These are phyloP conservation scores for Abscondita cerata DNA, from an alignment of 2,888 invertebrate species.

Conservation along the genomic window DNA sequence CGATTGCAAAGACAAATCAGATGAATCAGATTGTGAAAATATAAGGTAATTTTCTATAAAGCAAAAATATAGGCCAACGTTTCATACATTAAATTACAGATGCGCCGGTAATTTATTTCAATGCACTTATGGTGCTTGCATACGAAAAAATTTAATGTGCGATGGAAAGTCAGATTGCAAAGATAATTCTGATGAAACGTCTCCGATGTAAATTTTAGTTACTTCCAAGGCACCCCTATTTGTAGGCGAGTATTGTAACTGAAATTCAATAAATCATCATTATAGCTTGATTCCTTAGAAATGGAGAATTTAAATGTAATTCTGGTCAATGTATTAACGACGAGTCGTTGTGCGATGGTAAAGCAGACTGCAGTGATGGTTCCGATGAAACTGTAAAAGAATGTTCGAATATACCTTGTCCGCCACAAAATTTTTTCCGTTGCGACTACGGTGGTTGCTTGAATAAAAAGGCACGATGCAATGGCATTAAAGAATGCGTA, in stretches of 20 bases:
- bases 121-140: slow-evolving; percentile 63
- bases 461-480: slow-evolving; percentile 61
- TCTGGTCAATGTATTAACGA: slow-evolving; percentile 55
- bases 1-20: slow-evolving; percentile 56
- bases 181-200: slow-evolving; percentile 60
- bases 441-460: slow-evolving; percentile 53
- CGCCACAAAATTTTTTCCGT: slow-evolving; percentile 39
- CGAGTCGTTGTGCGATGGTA: slow-evolving; percentile 58
- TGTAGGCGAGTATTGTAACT: slow-evolving; percentile 38
- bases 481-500: slow-evolving; percentile 59
- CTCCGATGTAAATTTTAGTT: slow-evolving; percentile 26
- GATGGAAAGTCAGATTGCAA: slow-evolving; percentile 58
- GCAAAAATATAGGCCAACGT: too few relatives aligned
- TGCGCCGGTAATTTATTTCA: slow-evolving; percentile 60
- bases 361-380: slow-evolving; percentile 56
- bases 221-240: slow-evolving; percentile 10
- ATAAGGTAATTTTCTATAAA: slow-evolving; percentile 27
- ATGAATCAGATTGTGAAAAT: slow-evolving; percentile 23
- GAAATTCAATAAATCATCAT: neutral
- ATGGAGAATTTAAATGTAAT: slow-evolving; percentile 39
- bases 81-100: too few relatives aligned
- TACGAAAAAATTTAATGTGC: slow-evolving; percentile 54
- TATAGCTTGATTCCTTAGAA: slow-evolving; percentile 7
- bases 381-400: slow-evolving; percentile 57
- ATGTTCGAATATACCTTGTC: slow-evolving; percentile 37